Conservation (phyloP, 2,888 invertebrate genomes). For the Lordiphosa fenestrarum region DNA sequence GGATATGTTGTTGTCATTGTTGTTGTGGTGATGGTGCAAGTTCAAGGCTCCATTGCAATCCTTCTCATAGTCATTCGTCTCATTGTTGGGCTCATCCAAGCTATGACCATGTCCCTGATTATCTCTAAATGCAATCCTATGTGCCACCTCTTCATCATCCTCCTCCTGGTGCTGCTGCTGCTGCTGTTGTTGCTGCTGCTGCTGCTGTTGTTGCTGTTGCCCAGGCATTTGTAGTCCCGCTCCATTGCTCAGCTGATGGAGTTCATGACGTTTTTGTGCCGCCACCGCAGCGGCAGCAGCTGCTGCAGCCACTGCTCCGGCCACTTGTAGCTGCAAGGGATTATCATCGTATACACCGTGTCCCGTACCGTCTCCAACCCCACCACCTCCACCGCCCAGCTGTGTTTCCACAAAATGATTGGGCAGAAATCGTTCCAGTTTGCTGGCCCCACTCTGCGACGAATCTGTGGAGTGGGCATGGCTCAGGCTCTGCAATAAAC, state of each 20-base stretch:
- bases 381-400: slow-evolving; percentile 54
- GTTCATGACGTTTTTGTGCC: slow-evolving; percentile 49
- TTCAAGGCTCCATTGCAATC: slow-evolving; percentile 75
- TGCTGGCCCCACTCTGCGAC: slow-evolving; percentile 72
- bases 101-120: slow-evolving; percentile 32
- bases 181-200: neutral
- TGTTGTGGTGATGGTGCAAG: slow-evolving; percentile 61
- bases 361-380: slow-evolving; percentile 16
- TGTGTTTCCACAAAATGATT: slow-evolving; percentile 80
- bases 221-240: slow-evolving; percentile 10
- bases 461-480: slow-evolving; percentile 75
- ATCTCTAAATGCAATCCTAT: slow-evolving; percentile 31
- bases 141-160: slow-evolving; percentile 33
- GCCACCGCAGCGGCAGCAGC: slow-evolving; percentile 53
- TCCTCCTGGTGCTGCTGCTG: slow-evolving; percentile 19
- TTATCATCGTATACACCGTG: slow-evolving; percentile 54
- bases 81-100: slow-evolving; percentile 46
- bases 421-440: slow-evolving; percentile 77
- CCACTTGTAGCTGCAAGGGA: slow-evolving; percentile 58
- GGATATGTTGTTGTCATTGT: slow-evolving; percentile 72
- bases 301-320: slow-evolving; percentile 54
- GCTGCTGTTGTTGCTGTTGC: slow-evolving; percentile 7
- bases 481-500: slow-evolving; percentile 66
- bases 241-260: slow-evolving; percentile 26
- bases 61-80: slow-evolving; percentile 63